Evolutionary conservation across 2,797 vertebrate species (phyloP).

Genomic region (Myotis myotis): DNA sequence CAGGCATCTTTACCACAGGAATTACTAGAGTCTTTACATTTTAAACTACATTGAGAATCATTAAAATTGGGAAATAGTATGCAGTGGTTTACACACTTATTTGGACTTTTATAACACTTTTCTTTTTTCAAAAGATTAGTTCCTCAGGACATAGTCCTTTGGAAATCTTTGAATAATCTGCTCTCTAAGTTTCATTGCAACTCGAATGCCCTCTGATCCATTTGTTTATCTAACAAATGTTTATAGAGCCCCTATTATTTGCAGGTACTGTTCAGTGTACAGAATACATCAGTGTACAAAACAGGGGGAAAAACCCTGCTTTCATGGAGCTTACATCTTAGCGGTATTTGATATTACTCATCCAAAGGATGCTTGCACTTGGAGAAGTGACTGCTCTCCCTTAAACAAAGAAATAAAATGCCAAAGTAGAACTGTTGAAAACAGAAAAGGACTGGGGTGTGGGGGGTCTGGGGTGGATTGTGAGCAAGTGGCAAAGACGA

Average conservation of each 20-base stretch:
- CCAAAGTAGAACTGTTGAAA: not conserved
- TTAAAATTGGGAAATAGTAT: not conserved
- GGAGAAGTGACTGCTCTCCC: not conserved
- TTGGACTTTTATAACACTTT: conserved; percentile 31
- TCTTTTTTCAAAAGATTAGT: conserved; percentile 8
- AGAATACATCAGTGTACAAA: not conserved
- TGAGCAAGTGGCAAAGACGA: not conserved
- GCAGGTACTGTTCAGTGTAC: not conserved
- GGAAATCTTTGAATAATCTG: not conserved
- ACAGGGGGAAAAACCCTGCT: not conserved
- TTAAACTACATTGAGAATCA: not conserved
- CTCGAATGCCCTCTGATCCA: not conserved
- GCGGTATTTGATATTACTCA: not conserved
- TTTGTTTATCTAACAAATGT: conserved; percentile 5
- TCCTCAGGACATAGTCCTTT: not conserved
- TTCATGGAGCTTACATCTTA: not conserved
- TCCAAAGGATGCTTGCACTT: not conserved
- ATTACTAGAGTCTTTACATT: conserved; percentile 31
- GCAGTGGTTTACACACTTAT: not conserved
- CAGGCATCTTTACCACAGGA: not conserved
- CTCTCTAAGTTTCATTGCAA: not conserved
- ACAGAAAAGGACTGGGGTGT: not conserved
- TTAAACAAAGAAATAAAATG: not conserved
- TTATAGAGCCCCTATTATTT: not conserved
- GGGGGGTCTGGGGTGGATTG: not conserved